Percentiles rank a stretch among this genome's conserved stretches.
Conservation (phyloP, 2,113 vertebrate genomes). For the Percina caprodes region DNA sequence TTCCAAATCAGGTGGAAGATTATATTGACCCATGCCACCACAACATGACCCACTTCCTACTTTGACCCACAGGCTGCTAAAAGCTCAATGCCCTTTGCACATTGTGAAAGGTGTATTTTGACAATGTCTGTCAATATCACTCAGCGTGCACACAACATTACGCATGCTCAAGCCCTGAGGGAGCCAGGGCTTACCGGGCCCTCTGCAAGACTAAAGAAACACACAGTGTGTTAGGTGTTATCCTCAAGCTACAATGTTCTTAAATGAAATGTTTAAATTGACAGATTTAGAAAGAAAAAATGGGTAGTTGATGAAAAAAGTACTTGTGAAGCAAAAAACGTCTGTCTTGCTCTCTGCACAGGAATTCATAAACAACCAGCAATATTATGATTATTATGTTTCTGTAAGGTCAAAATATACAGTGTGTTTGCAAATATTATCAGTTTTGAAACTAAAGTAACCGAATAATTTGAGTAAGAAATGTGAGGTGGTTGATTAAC, state of each 20-base stretch:
- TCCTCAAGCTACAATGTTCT: slow-evolving; percentile 6
- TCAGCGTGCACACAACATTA: slow-evolving; percentile 27
- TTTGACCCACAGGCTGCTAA: slow-evolving; percentile 12
- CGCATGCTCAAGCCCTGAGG: slow-evolving; percentile 7
- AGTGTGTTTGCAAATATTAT: neutral
- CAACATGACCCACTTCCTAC: neutral
- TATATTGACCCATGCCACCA: neutral
- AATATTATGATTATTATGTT: neutral
- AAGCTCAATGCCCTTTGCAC: slow-evolving; percentile 38
- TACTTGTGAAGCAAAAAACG: neutral
- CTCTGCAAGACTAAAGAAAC: slow-evolving; percentile 15
- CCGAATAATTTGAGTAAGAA: neutral
- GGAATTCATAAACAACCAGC: neutral
- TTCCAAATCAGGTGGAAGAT: neutral
- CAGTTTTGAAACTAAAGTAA: neutral
- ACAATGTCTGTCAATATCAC: slow-evolving; percentile 39
- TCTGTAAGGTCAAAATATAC: slow-evolving; percentile 2
- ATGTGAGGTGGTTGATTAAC: neutral
- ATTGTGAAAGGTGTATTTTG: slow-evolving; percentile 47
- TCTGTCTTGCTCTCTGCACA: neutral
- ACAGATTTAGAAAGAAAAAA: neutral
- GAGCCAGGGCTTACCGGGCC: neutral
- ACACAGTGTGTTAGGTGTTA: neutral
- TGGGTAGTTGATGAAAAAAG: neutral
- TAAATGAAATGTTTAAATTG: slow-evolving; percentile 18